Conservation (phyloP, 2,888 invertebrate species). For the Hypena proboscidalis region DNA sequence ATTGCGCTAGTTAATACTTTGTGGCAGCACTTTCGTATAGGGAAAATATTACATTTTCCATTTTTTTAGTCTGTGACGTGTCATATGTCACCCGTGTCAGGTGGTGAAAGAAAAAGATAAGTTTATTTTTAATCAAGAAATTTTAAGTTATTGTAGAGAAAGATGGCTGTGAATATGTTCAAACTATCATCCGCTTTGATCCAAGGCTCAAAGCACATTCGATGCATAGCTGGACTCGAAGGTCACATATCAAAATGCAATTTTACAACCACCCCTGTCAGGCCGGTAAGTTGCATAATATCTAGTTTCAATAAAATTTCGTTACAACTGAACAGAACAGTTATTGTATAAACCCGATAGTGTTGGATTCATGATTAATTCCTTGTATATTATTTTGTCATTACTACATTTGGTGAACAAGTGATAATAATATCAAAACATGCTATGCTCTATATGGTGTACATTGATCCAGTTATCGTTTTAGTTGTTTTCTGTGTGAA, state of each 20-base stretch:
- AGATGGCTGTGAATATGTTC: conserved; percentile 72
- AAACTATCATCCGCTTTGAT: conserved; percentile 64
- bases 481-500: too few relatives aligned
- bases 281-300: conserved; percentile 82
- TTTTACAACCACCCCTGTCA: conserved; percentile 70
- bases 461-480: too few relatives aligned
- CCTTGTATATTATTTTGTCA: too few relatives aligned
- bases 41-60: not conserved
- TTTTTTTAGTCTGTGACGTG: conserved; percentile 11
- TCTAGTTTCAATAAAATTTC: too few relatives aligned
- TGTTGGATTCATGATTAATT: too few relatives aligned
- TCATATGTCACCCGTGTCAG: conserved; percentile 3
- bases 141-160: conserved; percentile 31
- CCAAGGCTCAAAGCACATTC: conserved; percentile 63
- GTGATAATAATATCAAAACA: too few relatives aligned
- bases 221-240: conserved; percentile 58
- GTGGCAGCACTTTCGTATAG: not conserved
- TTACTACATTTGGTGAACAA: too few relatives aligned
- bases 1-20: too few relatives aligned
- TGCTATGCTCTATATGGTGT: too few relatives aligned
- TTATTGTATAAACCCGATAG: too few relatives aligned
- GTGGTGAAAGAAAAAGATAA: conserved; percentile 1
- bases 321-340: too few relatives aligned
- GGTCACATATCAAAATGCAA: conserved; percentile 55
- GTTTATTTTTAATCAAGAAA: not conserved